Evolutionary conservation across 2,888 invertebrate genomes (phyloP), one percentile per base, ranked within the genome.

Genomic region (Ennomos fuscantarius): DNA sequence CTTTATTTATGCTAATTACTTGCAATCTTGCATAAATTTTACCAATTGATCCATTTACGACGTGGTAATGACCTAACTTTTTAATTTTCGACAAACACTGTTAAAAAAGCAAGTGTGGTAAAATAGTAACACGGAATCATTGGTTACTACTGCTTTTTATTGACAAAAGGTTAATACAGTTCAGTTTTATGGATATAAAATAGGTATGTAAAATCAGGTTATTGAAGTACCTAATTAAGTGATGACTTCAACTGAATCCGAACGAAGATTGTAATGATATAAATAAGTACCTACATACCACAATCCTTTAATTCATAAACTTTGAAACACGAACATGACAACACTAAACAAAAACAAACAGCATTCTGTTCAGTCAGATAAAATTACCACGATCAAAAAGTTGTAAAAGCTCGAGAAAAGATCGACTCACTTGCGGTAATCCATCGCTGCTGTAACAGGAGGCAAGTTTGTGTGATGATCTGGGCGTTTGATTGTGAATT

Each of bases 371-470:
- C 64, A 70, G 60, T 71, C 73, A 31, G 70, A 74, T 76, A 76
- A 79, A 79, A 75, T 69, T 64, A 74, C 71, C 71, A 75, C 71
- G 68, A 72, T 70, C 66, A 58, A 73, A 71, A 79, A 73, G 73
- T 68, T 75, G 60, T 68, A 72, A 76, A 68, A 74, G 74, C 66
- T 66, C 61, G 41, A 50, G 54, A 42, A 49, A 69, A 42, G 45
- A 24, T 39, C 35, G 39, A 86, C 87, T 86, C 73, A 91, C 91
- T 82, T 91, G 91, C 0, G 91, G 89, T 24, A 76, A 65, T 63
- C 86, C 86, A 48, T 88, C 86, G 73, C 69, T 81, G 71, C 82
- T 86, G 75, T 89, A 89, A 69, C 91, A 91, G 9, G 89, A 84
- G 10, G 89, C 84, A 24, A 87, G 78, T 68, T 86, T 86, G 72